Evolutionary conservation across 2,888 invertebrate species (phyloP).

Genomic region (Dryadula phaetusa): DNA sequence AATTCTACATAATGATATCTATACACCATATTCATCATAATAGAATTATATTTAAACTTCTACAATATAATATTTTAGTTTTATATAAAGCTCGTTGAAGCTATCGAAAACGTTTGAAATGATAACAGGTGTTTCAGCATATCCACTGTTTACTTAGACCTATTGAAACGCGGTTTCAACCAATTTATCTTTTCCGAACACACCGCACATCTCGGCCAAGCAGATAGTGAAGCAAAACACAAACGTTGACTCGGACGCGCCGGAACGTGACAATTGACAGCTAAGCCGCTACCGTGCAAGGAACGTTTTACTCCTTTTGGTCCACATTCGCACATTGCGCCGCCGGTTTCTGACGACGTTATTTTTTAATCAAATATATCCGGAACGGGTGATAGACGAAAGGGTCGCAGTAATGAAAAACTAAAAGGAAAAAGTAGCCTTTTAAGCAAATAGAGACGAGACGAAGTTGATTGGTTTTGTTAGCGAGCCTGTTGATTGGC

Average conservation of each 20-base stretch:
- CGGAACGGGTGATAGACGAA: slow-evolving; percentile 82
- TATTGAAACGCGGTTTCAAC: slow-evolving; percentile 38
- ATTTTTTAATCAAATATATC: slow-evolving; percentile 86
- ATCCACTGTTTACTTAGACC: slow-evolving; percentile 21
- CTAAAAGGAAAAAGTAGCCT: slow-evolving; percentile 80
- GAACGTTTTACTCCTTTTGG: slow-evolving; percentile 77
- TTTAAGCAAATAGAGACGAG: slow-evolving; percentile 84
- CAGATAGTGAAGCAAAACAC: slow-evolving; percentile 77
- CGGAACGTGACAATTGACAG: slow-evolving; percentile 79
- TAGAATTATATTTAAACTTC: no score
- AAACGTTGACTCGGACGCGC: slow-evolving; percentile 58
- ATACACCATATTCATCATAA: no score
- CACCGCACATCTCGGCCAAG: slow-evolving; percentile 54
- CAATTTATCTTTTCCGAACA: slow-evolving; percentile 43
- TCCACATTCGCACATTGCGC: slow-evolving; percentile 60
- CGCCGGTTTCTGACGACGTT: slow-evolving; percentile 83
- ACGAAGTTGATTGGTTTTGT: slow-evolving; percentile 85
- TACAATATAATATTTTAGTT: no score
- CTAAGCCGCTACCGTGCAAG: slow-evolving; percentile 68
- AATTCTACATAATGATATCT: no score
- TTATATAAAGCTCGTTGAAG: no score
- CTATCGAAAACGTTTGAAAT: neutral
- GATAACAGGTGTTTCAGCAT: slow-evolving; percentile 13
- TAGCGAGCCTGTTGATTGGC: slow-evolving; percentile 83
- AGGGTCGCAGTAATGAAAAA: slow-evolving; percentile 80